These are phyloP conservation scores for Dasypogon diadema DNA, from an alignment of 2,888 invertebrate genomes.

Conservation along the genomic window DNA sequence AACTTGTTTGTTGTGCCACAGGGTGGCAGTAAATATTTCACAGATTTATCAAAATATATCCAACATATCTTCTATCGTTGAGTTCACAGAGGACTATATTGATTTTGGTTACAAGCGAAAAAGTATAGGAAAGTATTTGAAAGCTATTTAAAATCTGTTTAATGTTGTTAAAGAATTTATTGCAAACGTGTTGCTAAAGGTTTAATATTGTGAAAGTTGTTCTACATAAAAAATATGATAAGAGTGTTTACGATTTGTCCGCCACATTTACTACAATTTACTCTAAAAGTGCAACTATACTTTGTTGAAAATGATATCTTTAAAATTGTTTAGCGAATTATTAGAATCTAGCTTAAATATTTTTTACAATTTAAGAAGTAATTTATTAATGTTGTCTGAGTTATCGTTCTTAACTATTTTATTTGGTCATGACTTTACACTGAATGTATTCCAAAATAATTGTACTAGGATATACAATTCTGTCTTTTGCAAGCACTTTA, in stretches of 20 bases:
- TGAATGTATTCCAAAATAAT: no score
- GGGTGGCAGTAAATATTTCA: slow-evolving; percentile 2
- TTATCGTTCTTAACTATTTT: no score
- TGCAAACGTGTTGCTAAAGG: slow-evolving; percentile 1
- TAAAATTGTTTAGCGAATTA: slow-evolving; percentile 12
- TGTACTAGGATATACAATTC: no score
- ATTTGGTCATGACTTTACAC: no score
- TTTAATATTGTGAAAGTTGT: slow-evolving; percentile 20
- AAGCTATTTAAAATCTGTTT: slow-evolving; percentile 29
- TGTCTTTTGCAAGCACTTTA: no score
- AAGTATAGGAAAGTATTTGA: slow-evolving; percentile 7
- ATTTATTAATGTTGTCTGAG: no score
- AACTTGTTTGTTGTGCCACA: slow-evolving; percentile 11
- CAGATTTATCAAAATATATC: slow-evolving; percentile 27
- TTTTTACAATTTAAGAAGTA: background rate
- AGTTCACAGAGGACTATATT: background rate
- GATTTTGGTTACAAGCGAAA: slow-evolving; percentile 18
- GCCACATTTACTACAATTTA: background rate
- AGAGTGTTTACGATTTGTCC: background rate
- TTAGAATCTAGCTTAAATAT: background rate
- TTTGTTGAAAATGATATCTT: background rate
- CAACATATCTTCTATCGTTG: slow-evolving; percentile 16
- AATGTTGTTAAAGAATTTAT: slow-evolving; percentile 41
- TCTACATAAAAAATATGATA: background rate
- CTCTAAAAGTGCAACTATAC: background rate